Evolutionary conservation across 2,797 vertebrate species (phyloP).

Genomic region (Sebastes kiyomatsui): DNA sequence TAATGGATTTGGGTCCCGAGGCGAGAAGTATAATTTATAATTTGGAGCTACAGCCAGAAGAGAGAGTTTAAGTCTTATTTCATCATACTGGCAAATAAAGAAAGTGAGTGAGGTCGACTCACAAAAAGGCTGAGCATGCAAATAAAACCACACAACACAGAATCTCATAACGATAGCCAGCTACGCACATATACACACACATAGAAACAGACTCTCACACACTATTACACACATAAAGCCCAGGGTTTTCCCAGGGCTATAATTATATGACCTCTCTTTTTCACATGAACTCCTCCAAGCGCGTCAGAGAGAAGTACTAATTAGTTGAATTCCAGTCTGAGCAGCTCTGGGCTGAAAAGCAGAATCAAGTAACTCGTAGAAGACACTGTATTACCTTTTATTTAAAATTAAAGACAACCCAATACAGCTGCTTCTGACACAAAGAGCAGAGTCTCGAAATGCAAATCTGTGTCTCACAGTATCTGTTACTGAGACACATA

Average conservation of each 20-base stretch:
- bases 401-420: neutral
- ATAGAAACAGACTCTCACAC: neutral
- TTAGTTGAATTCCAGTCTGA: conserved; percentile 46
- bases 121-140: conserved; percentile 47
- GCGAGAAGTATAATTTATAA: conserved; percentile 15
- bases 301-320: conserved; percentile 51
- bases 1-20: conserved; percentile 1
- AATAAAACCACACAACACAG: conserved; percentile 35
- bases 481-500: neutral
- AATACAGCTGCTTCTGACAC: neutral
- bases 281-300: conserved; percentile 55
- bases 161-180: conserved; percentile 6
- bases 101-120: conserved; percentile 31
- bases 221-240: conserved; percentile 19
- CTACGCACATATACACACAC: neutral
- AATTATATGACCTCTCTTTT: conserved; percentile 64
- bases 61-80: conserved; percentile 15
- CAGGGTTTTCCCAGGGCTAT: conserved; percentile 54
- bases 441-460: neutral
- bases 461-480: neutral
- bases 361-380: conserved; percentile 20
- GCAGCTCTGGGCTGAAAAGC: conserved; percentile 26
- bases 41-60: neutral
- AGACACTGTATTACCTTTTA: neutral
- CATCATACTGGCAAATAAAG: conserved; percentile 34